These are phyloP conservation scores for Trinectes maculatus DNA, from an alignment of 2,113 vertebrate species.

Conservation along the genomic window DNA sequence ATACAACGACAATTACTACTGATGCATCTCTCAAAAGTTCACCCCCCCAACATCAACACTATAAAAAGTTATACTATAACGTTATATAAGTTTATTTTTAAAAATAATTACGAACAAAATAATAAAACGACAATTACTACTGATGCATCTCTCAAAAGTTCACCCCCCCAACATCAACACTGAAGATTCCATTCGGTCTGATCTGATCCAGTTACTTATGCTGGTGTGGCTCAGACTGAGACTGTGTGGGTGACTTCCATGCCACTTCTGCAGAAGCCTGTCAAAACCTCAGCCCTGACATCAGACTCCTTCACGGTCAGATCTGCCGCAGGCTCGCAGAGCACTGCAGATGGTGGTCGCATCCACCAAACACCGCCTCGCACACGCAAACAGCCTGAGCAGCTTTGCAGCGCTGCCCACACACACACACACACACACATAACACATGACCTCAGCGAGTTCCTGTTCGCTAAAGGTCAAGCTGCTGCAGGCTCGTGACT, in stretches of 20 bases:
- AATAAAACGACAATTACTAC: too few relatives aligned
- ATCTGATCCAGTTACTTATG: background rate
- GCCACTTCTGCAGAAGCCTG: constrained; percentile 29
- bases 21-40: background rate
- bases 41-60: background rate
- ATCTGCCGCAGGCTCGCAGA: constrained; percentile 27
- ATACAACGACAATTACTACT: too few relatives aligned
- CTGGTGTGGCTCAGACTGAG: constrained; percentile 33
- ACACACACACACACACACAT: too few relatives aligned
- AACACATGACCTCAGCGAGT: constrained; percentile 26
- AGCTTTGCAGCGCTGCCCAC: constrained; percentile 29
- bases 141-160: background rate
- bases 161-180: background rate
- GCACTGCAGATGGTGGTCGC: constrained; percentile 31
- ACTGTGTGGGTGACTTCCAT: constrained; percentile 61
- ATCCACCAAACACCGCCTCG: constrained; percentile 33
- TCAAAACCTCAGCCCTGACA: constrained; percentile 53
- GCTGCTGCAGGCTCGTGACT: constrained; percentile 35
- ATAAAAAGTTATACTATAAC: too few relatives aligned
- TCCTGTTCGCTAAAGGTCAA: constrained; percentile 58
- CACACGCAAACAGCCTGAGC: constrained; percentile 36
- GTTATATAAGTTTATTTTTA: background rate
- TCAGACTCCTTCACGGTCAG: constrained; percentile 34
- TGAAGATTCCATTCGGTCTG: background rate
- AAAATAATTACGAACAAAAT: constrained; percentile 9